Evolutionary conservation across 2,797 vertebrate species (phyloP).

Genomic region (Myotis daubentonii): DNA sequence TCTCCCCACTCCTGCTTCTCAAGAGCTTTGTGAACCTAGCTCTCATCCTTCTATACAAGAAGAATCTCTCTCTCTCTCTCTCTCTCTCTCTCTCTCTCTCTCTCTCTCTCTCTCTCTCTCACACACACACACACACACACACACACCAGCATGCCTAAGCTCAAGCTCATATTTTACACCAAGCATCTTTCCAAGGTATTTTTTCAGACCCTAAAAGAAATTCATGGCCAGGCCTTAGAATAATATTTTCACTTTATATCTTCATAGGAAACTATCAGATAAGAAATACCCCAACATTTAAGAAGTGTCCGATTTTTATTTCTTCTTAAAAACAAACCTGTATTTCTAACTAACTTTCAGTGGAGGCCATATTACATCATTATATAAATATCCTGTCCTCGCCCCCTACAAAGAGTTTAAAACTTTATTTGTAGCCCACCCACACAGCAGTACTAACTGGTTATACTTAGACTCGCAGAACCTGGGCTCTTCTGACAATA

Average conservation of each 20-base stretch:
- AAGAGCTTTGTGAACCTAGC: background rate
- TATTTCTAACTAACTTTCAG: constrained; percentile 11
- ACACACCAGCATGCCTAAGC: background rate
- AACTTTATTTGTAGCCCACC: background rate
- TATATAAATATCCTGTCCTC: background rate
- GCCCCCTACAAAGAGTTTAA: background rate
- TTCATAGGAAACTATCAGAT: background rate
- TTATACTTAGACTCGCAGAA: background rate
- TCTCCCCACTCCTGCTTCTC: background rate
- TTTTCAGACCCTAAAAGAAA: constrained; percentile 2
- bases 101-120: no score
- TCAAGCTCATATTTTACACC: background rate
- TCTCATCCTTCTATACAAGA: background rate
- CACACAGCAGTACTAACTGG: background rate
- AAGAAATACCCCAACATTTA: background rate
- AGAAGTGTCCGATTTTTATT: background rate
- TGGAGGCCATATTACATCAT: background rate
- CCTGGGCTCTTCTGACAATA: background rate
- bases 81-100: no score
- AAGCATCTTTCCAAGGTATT: background rate
- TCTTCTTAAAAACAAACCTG: background rate
- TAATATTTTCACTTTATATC: background rate
- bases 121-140: background rate
- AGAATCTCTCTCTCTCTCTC: background rate
- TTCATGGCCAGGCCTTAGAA: background rate